A percentile compares a stretch with the other conserved stretches of the same genome.
phyloP scores from a whole-genome alignment of 2,113 vertebrate species.

The Sapayoa aenigma region DNA sequence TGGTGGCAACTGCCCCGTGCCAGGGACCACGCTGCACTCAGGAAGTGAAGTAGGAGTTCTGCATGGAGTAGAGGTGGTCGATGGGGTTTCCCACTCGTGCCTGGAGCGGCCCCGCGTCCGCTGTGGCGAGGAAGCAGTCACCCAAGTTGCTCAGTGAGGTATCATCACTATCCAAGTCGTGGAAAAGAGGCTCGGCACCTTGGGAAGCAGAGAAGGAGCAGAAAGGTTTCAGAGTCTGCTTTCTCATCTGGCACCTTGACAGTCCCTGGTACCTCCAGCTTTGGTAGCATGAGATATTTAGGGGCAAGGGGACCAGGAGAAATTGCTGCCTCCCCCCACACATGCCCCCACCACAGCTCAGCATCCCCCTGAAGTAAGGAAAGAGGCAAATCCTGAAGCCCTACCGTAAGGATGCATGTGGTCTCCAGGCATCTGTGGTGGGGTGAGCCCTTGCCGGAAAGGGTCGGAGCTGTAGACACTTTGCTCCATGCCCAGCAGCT shows the following conservation, averaged over 20 bases:
- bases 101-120: slow-evolving; percentile 79
- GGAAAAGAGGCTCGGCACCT: slow-evolving; percentile 88
- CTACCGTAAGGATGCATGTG: slow-evolving; percentile 97
- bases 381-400: neutral
- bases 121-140: slow-evolving; percentile 82
- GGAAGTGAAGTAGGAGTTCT: slow-evolving; percentile 96
- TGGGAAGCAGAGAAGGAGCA: slow-evolving; percentile 4
- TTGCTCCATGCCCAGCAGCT: slow-evolving; percentile 83
- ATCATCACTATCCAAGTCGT: slow-evolving; percentile 84
- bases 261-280: neutral
- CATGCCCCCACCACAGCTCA: neutral
- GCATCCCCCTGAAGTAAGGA: neutral
- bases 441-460: slow-evolving; percentile 94
- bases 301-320: neutral
- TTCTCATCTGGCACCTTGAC: neutral
- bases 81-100: slow-evolving; percentile 89
- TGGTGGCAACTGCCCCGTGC: neutral
- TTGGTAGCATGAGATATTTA: neutral
- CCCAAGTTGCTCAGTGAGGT: slow-evolving; percentile 84
- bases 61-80: slow-evolving; percentile 97
- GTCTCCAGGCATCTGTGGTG: slow-evolving; percentile 97
- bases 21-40: slow-evolving; percentile 63
- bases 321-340: neutral
- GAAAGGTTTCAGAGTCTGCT: neutral
- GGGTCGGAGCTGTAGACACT: slow-evolving; percentile 85